Conservation (phyloP, 2,888 invertebrate genomes). For the Ypsolopha sequella region DNA sequence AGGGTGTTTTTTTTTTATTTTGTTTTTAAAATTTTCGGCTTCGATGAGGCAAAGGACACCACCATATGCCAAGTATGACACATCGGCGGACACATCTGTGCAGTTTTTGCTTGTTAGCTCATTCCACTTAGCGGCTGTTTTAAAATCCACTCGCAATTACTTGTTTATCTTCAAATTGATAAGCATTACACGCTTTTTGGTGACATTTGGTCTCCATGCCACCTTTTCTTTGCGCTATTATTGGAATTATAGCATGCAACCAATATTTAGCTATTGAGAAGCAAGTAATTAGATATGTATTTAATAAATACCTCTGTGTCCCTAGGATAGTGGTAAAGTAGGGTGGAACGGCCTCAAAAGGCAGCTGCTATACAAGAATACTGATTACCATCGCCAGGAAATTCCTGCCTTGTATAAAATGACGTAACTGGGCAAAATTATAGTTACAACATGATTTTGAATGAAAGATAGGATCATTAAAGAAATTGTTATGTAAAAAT, state of each 20-base stretch:
- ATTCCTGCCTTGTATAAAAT: too few relatives aligned
- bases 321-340: constrained; percentile 12
- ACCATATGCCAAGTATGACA: constrained; percentile 43
- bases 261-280: constrained; percentile 5
- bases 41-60: constrained; percentile 3
- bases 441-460: too few relatives aligned
- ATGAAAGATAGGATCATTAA: too few relatives aligned
- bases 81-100: constrained; percentile 35
- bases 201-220: too few relatives aligned
- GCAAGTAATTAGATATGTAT: neutral
- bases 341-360: constrained; percentile 23
- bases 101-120: constrained; percentile 20
- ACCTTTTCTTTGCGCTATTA: too few relatives aligned
- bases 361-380: constrained; percentile 34
- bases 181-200: constrained; percentile 13
- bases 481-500: too few relatives aligned
- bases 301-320: neutral
- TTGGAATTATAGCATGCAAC: too few relatives aligned
- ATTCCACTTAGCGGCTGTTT: constrained; percentile 19
- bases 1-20: constrained; percentile 23
- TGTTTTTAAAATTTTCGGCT: neutral
- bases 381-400: constrained; percentile 30
- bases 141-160: constrained; percentile 16
- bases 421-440: too few relatives aligned
- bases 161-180: constrained; percentile 20